A percentile compares a stretch with the other conserved stretches of the same genome.
These are phyloP conservation scores for Botia kubotai DNA, from an alignment of 2,797 vertebrate species.

Conservation along the genomic window DNA sequence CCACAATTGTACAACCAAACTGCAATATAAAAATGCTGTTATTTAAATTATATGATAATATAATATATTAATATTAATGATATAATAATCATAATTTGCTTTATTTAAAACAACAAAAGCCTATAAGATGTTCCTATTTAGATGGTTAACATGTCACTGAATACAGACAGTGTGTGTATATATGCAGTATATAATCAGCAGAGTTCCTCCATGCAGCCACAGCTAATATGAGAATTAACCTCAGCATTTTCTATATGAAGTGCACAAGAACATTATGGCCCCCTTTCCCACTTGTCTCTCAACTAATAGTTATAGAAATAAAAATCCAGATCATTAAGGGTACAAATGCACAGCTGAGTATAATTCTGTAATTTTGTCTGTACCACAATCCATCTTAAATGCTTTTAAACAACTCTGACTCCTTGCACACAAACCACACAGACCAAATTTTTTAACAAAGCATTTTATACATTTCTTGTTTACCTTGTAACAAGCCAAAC, in stretches of 20 bases:
- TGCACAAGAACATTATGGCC: not conserved
- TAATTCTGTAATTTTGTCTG: constrained; percentile 28
- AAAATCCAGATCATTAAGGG: constrained; percentile 4
- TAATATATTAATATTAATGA: too few species aligned
- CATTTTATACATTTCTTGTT: constrained; percentile 48
- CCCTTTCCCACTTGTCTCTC: not conserved
- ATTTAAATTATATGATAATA: too few species aligned
- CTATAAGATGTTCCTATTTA: too few species aligned
- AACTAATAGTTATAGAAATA: constrained; percentile 12
- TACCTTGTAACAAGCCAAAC: constrained; percentile 47
- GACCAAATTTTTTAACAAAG: constrained; percentile 34
- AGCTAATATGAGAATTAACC: too few species aligned
- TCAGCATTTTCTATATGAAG: not conserved
- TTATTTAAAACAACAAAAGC: not conserved
- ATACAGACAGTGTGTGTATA: too few species aligned
- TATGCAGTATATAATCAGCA: not conserved
- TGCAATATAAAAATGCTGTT: too few species aligned
- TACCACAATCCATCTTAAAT: constrained; percentile 19
- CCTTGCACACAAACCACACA: constrained; percentile 45
- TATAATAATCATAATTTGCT: not conserved
- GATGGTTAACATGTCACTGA: too few species aligned
- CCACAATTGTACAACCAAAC: too few species aligned
- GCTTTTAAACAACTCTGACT: constrained; percentile 53
- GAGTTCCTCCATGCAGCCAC: not conserved
- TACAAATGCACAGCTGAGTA: constrained; percentile 19